Conservation (phyloP, 2,888 invertebrate genomes). For the Andrena praecox region DNA sequence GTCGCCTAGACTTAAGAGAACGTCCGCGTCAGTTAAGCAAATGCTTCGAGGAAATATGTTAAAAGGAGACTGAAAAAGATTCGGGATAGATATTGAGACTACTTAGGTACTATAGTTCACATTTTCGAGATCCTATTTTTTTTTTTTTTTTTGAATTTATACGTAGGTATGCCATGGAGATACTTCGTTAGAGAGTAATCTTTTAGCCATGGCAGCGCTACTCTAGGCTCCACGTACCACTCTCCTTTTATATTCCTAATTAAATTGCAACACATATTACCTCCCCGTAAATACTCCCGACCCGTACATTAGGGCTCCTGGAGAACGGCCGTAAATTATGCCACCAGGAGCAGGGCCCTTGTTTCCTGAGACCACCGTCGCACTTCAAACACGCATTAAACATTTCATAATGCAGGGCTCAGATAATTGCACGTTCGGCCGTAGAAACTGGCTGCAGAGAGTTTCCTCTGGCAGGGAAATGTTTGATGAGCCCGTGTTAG, state of each 20-base stretch:
- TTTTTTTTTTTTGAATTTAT: no score
- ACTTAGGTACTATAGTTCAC: no score
- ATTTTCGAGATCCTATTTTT: no score
- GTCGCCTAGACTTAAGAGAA: not conserved
- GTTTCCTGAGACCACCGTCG: constrained; percentile 28
- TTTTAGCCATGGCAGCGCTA: not conserved
- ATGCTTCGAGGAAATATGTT: no score
- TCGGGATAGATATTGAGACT: no score
- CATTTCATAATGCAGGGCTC: constrained; percentile 43
- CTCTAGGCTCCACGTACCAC: not conserved
- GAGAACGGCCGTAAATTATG: constrained; percentile 35
- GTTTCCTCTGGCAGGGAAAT: not conserved
- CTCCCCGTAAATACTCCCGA: constrained; percentile 13
- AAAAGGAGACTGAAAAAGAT: no score
- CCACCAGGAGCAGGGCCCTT: constrained; percentile 28
- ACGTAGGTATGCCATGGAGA: no score
- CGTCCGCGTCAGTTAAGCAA: not conserved
- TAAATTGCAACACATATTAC: constrained; percentile 16
- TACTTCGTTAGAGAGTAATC: not conserved
- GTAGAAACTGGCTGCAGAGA: not conserved
- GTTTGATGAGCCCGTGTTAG: no score
- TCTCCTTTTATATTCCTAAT: constrained; percentile 20
- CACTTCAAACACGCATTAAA: constrained; percentile 43
- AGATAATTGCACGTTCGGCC: constrained; percentile 30
- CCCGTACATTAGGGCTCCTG: constrained; percentile 31